phyloP scores from a whole-genome alignment of 2,888 invertebrate genomes.

The Didymodactylos carnosus region DNA sequence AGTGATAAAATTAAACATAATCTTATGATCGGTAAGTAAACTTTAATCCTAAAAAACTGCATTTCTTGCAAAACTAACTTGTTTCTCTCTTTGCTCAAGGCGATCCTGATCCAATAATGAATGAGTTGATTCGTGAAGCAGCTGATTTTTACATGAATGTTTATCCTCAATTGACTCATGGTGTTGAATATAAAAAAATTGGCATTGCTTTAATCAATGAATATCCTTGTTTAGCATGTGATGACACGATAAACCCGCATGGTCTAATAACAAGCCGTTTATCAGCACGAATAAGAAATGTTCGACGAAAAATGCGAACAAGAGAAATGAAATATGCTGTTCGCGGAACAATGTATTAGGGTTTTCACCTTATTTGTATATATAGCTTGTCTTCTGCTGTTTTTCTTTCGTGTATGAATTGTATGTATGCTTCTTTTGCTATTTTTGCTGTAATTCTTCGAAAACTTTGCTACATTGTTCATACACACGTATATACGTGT shows the following conservation, averaged over 20 bases:
- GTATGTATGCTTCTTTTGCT: too few species aligned
- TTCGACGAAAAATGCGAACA: background rate
- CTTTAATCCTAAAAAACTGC: background rate
- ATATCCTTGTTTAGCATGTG: background rate
- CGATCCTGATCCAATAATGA: background rate
- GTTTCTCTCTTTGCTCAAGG: background rate
- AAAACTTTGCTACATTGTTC: too few species aligned
- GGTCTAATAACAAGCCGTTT: background rate
- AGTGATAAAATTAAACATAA: background rate
- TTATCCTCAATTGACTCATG: background rate
- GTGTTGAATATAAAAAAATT: background rate
- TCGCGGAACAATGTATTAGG: background rate
- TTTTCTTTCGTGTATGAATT: too few species aligned
- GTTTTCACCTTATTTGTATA: too few species aligned
- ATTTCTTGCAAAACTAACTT: too few species aligned
- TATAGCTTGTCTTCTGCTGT: too few species aligned
- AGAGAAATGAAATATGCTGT: background rate
- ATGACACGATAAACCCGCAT: background rate
- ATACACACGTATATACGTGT: too few species aligned
- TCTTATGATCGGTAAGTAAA: background rate
- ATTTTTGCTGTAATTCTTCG: too few species aligned
- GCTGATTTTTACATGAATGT: background rate
- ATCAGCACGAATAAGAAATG: background rate
- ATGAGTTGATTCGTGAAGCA: background rate
- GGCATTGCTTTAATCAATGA: background rate